Evolutionary conservation across 2,888 invertebrate species (phyloP), one percentile per base, ranked within the genome.

Genomic region (Hymenopus coronatus): DNA sequence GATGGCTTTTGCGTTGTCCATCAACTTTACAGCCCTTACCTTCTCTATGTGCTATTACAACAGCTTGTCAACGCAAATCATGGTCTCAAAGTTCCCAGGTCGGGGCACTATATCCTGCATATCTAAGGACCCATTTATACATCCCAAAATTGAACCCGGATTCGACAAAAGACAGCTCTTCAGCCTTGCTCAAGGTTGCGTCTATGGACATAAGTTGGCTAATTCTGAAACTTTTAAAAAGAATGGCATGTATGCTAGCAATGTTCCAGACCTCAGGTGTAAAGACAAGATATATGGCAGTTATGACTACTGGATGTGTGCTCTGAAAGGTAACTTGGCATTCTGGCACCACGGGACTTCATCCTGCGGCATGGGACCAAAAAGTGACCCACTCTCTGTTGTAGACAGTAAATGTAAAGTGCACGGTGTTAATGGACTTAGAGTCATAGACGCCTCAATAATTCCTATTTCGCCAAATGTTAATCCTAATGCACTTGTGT

Each of bases 101-200:
- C 9, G 20, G 6, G 54, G 54, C 20, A 6, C 20, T 8, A 25
- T 70, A 70, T 20, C 3, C 54, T 4, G 3, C 20, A 70, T 20
- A 20, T 70, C 54, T 8, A 70, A 20, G 25, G 54, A 70, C 8
- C 54, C 54, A 20, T 25, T 70, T 20, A 4, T 6, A 70, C 20
- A 70, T 70, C 54, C 54, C 20, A 2, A 4, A 4, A 15, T 70
- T 70, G 20, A 0, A 6, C 15, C 20, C 6, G 54, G 4, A 6
- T 3, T 4, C 1, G 1, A 1, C 1, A 0, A 70, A 6, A 8
- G 20, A 70, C 20, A 70, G 3, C 0, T 20, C 0, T 0, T 2
- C 4, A 20, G 0, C 4, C 0, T 8, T 20, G 54, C 20, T 70
- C 20, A 70, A 20, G 54, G 54, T 3, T 1, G 20, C 20, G 20